These are phyloP conservation scores for Onthophagus sagittarius DNA, from an alignment of 2,888 invertebrate species.

Conservation along the genomic window DNA sequence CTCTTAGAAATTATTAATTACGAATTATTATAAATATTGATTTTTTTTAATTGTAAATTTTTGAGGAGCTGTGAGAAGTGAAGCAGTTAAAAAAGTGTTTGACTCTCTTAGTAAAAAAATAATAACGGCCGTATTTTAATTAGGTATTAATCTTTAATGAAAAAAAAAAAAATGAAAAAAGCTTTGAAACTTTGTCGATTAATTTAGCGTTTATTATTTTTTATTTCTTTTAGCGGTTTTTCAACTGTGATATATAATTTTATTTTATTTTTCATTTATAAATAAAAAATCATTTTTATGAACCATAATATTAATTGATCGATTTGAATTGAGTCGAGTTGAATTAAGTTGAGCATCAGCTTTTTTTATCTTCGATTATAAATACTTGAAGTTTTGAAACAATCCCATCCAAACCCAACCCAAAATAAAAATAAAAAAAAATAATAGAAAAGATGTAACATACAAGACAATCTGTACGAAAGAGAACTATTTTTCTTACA, in stretches of 20 bases:
- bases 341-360: neutral
- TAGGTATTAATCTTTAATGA: neutral
- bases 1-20: neutral
- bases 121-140: neutral
- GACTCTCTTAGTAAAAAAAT: neutral
- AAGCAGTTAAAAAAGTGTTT: neutral
- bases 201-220: neutral
- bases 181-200: neutral
- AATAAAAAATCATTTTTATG: neutral
- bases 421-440: too few species aligned
- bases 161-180: too few species aligned
- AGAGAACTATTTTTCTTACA: too few species aligned
- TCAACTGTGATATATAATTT: slow-evolving; percentile 27
- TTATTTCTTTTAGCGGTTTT: neutral
- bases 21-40: neutral
- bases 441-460: too few species aligned
- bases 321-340: too few species aligned
- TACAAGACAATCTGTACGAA: too few species aligned
- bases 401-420: too few species aligned
- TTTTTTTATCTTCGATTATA: too few species aligned
- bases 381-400: too few species aligned
- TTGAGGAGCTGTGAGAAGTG: neutral
- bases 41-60: neutral
- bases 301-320: neutral
- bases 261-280: slow-evolving; percentile 20